Conservation (phyloP, 2,888 invertebrate genomes). For the Drosophila borealis region DNA sequence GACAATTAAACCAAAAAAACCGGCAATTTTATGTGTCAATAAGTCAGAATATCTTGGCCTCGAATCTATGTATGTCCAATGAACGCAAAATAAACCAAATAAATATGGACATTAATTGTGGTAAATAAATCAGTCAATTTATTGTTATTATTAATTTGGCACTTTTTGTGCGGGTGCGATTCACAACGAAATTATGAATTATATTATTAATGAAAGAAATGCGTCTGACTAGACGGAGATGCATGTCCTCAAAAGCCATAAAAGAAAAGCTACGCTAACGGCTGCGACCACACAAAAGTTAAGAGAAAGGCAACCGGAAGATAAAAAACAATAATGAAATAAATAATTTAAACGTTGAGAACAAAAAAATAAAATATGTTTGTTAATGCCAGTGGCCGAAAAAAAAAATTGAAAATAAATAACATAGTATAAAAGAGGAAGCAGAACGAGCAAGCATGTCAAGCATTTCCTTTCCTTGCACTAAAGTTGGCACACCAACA, state of each 20-base stretch:
- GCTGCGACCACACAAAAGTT: conserved; percentile 9
- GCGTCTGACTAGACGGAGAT: neutral
- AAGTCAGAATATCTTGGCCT: conserved; percentile 59
- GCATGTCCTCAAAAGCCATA: neutral
- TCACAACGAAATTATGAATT: conserved; percentile 13
- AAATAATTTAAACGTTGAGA: conserved; percentile 55
- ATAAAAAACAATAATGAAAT: conserved; percentile 49
- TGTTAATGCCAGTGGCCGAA: conserved; percentile 46
- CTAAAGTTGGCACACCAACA: conserved; percentile 48
- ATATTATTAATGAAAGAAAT: neutral
- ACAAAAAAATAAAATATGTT: conserved; percentile 30
- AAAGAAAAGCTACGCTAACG: conserved; percentile 17
- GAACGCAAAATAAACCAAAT: conserved; percentile 37
- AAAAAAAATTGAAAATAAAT: conserved; percentile 37
- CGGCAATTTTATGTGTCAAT: conserved; percentile 58
- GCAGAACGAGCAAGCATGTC: conserved; percentile 66
- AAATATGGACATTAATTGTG: conserved; percentile 55
- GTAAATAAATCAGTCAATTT: conserved; percentile 57
- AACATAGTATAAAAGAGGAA: conserved; percentile 48
- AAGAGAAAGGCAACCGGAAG: conserved; percentile 31
- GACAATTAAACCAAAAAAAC: conserved; percentile 52
- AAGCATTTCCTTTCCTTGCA: conserved; percentile 71
- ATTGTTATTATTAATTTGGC: conserved; percentile 37
- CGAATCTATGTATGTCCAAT: conserved; percentile 35
- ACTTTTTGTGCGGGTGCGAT: conserved; percentile 1